Conservation (phyloP, 2,797 vertebrate species). For the Morelia viridis region DNA sequence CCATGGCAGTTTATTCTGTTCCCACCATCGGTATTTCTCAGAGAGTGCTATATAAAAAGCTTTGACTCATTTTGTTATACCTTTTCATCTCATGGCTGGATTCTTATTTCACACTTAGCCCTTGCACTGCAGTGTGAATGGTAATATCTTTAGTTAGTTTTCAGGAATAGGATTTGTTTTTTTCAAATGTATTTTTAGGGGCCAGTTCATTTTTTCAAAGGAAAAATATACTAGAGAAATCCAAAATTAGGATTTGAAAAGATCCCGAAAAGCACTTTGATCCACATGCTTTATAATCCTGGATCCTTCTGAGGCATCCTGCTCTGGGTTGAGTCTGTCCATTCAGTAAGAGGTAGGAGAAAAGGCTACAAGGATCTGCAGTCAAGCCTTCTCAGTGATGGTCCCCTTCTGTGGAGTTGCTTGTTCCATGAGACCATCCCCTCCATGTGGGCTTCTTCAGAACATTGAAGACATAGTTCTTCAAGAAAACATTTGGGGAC, state of each 20-base stretch:
- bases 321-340: not conserved
- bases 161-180: not conserved
- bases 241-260: conserved; percentile 56
- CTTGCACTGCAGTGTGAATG: not conserved
- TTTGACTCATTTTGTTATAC: conserved; percentile 7
- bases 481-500: too few relatives aligned
- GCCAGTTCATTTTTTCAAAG: conserved; percentile 56
- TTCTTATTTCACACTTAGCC: not conserved
- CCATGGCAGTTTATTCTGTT: not conserved
- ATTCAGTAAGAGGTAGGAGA: not conserved
- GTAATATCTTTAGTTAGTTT: conserved; percentile 32
- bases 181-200: conserved; percentile 31
- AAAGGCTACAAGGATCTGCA: not conserved
- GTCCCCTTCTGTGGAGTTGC: not conserved
- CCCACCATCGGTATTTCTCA: not conserved
- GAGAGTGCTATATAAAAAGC: conserved; percentile 21
- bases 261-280: conserved; percentile 38
- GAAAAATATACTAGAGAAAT: conserved; percentile 43
- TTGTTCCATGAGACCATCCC: not conserved
- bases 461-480: too few relatives aligned
- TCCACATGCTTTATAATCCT: conserved; percentile 45
- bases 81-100: not conserved
- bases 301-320: not conserved
- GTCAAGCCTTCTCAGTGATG: not conserved
- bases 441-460: not conserved